Evolutionary conservation across 2,888 invertebrate genomes (phyloP), one percentile per base, ranked within the genome.

Genomic region (Pachydiplax longipennis): DNA sequence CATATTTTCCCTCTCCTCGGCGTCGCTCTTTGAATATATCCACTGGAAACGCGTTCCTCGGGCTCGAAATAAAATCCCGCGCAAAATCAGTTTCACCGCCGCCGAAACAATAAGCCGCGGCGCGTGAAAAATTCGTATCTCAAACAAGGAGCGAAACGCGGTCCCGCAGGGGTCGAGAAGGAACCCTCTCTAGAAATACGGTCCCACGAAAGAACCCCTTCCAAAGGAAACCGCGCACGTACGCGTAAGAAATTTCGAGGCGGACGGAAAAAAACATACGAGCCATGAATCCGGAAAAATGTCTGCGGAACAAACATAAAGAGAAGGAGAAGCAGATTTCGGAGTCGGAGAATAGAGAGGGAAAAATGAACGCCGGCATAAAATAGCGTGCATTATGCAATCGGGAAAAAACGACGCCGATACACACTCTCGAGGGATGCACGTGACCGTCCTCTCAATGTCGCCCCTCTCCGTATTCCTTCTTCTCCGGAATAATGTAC

Each of bases 321-420:
- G 37, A n/a, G 81, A 81, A 12, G 40, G 44, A 37, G 37, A 81
- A 83, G 83, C 25, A 18, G 58, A 35, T 31, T 58, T 10, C 1
- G 61, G 87, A 58, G 83, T 48, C 3, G 8, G 65, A 65, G n/a
- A 31, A 25, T 48, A 5, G 31, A 37, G 10, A 31, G 48, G 48
- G 13, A 58, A 87, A 37, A 58, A 87, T 58, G 87, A 87, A 35
- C 37, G 53, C 22, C 81, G 35, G 13, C 31, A 35, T 40, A 58
- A 87, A 87, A 87, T 58, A 87, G 10, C 35, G 18, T 61, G 87
- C 87, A 87, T 87, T 53, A 87, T 87, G 87, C 87, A 87, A 61
- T 58, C 53, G 61, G 87, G 37, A 87, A 61, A 37, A 61, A 87
- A 35, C 58, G 87, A 61, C 35, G 53, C 22, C 87, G 61, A 61